Evolutionary conservation across 2,888 invertebrate genomes (phyloP), one percentile per base, ranked within the genome.

Genomic region (Myathropa florea): DNA sequence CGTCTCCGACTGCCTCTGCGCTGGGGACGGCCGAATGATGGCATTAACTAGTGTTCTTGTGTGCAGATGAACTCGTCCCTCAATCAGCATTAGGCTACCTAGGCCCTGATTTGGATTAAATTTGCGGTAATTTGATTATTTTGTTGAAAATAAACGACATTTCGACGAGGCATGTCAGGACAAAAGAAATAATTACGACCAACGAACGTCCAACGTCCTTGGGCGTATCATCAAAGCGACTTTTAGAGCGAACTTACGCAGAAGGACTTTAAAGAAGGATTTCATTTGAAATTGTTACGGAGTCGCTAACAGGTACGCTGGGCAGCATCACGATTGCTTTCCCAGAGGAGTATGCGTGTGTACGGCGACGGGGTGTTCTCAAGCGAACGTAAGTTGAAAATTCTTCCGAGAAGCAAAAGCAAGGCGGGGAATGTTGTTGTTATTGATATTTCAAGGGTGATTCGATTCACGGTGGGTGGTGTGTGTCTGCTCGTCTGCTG

Each of bases 61-160:
- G 64, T 67, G 73, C 53, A 60, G 39, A 64, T 65, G 73, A 78
- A 73, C 72, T 85, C 68, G 64, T 55, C 77, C 77, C 14, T 85
- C 77, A 85, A 85, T 85, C 85, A 82, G 77, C 77, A 73, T 81
- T 85, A 81, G 84, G 67, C 75, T 64, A 68, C 57, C 24, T 23
- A 60, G 67, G 63, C 77, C 77, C 81, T 73, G 85, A 81, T 81
- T 72, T 75, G 73, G 78, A 86, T 86, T 77, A 79, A 79, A 86
- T 86, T 86, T 86, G 78, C 30, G 82, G 86, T 78, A 73, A 83
- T 82, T 83, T 83, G 83, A 86, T 86, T 86, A 79, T 78, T 85
- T 81, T 80, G 26, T 30, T 28, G 2, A 60, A 61, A 28, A 60
- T 39, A 68, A 72, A 68, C 30, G 30, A 30, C 26, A 28, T 6